A percentile compares a stretch with the other conserved stretches of the same genome.
Evolutionary conservation across 1,140 invertebrate species (phyloP).

Genomic region (Tribolium castaneum): DNA sequence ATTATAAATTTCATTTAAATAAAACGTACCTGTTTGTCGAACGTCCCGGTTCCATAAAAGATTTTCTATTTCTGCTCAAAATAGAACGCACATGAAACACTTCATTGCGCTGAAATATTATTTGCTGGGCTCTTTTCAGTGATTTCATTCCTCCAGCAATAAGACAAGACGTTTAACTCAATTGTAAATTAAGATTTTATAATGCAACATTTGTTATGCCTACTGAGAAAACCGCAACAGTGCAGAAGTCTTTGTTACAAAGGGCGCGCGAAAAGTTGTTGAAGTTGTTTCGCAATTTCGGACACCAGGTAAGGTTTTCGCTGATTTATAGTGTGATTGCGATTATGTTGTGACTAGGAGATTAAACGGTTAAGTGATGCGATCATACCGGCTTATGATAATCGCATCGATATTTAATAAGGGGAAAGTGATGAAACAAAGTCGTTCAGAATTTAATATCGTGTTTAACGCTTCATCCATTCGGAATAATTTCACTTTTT

Average conservation of each 20-base stretch:
- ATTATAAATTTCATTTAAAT: constrained; percentile 27
- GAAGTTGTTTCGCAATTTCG: constrained; percentile 55
- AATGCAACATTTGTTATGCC: constrained; percentile 54
- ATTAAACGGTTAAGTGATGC: not conserved
- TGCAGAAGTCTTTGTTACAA: constrained; percentile 55
- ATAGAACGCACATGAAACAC: not conserved
- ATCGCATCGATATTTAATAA: not conserved
- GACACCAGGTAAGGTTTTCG: constrained; percentile 51
- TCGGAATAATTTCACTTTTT: not conserved
- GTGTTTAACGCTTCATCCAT: not conserved
- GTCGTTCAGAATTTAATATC: not conserved
- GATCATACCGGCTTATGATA: not conserved
- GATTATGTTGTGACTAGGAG: not conserved
- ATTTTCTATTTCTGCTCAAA: not conserved
- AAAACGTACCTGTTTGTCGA: constrained; percentile 13
- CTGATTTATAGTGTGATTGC: not conserved
- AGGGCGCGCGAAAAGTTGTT: constrained; percentile 55
- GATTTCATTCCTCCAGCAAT: not conserved
- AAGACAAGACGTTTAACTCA: constrained; percentile 2
- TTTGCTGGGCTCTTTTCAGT: not conserved
- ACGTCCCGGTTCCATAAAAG: constrained; percentile 3
- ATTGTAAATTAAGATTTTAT: constrained; percentile 20
- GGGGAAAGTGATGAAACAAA: not conserved
- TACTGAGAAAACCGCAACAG: constrained; percentile 51
- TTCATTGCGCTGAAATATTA: not conserved